These are phyloP conservation scores for Yponomeuta evonymella DNA, from an alignment of 2,888 invertebrate genomes.

Conservation along the genomic window DNA sequence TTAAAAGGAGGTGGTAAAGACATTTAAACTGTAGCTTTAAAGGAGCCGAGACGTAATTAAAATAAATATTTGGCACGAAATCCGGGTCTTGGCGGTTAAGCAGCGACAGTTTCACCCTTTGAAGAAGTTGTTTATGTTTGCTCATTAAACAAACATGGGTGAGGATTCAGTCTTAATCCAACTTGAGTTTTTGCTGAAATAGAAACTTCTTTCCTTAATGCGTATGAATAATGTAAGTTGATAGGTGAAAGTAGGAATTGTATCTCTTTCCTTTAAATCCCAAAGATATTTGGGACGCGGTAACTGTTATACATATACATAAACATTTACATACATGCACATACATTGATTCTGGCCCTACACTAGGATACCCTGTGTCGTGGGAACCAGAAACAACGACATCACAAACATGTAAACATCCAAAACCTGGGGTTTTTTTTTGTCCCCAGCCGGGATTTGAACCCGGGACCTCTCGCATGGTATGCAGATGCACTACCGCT, in stretches of 20 bases:
- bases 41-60: constrained; percentile 68
- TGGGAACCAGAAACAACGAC: too few species aligned
- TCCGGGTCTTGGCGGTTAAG: constrained; percentile 68
- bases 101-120: constrained; percentile 70
- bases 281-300: too few species aligned
- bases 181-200: constrained; percentile 22
- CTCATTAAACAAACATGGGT: constrained; percentile 71
- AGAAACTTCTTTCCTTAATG: neutral
- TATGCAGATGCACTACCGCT: too few species aligned
- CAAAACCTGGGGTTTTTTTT: too few species aligned
- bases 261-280: too few species aligned
- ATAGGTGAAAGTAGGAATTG: neutral
- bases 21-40: constrained; percentile 46
- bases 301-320: too few species aligned
- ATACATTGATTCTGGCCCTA: too few species aligned
- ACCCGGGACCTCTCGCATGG: too few species aligned
- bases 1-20: constrained; percentile 41
- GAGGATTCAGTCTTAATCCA: constrained; percentile 57
- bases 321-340: too few species aligned
- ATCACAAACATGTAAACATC: too few species aligned
- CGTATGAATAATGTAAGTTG: neutral
- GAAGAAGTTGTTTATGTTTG: constrained; percentile 73
- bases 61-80: constrained; percentile 73
- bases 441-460: too few species aligned
- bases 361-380: too few species aligned